phyloP scores from a whole-genome alignment of 2,888 invertebrate genomes.

The Drosophila recens region DNA sequence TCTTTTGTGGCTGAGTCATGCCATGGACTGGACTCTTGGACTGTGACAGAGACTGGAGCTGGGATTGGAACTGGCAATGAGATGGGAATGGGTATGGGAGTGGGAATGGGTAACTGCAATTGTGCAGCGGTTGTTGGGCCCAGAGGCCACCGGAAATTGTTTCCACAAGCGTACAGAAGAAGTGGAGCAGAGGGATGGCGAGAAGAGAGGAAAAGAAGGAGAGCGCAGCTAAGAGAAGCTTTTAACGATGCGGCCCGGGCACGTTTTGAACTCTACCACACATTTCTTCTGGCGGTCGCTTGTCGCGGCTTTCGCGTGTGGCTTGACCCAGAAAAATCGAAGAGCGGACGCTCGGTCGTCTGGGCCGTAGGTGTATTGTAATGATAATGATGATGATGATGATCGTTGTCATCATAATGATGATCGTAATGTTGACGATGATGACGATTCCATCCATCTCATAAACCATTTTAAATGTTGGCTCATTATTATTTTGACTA shows the following conservation, averaged over 20 bases:
- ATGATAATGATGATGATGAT: conserved; percentile 36
- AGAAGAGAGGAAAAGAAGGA: conserved; percentile 5
- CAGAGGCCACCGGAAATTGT: conserved; percentile 70
- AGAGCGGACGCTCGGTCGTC: conserved; percentile 33
- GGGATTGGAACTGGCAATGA: conserved; percentile 2
- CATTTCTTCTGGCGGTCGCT: conserved; percentile 44
- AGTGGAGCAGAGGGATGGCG: neutral
- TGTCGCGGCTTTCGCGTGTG: conserved; percentile 34
- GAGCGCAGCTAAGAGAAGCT: conserved; percentile 51
- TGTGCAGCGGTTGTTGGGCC: conserved; percentile 57
- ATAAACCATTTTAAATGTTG: conserved; percentile 79
- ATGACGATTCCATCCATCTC: conserved; percentile 55
- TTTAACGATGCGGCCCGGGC: conserved; percentile 71
- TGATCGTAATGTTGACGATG: conserved; percentile 31
- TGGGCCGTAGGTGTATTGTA: conserved; percentile 65
- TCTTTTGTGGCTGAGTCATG: conserved; percentile 55
- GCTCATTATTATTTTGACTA: conserved; percentile 78
- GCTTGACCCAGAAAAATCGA: conserved; percentile 72
- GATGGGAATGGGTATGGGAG: conserved; percentile 5
- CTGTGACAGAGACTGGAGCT: conserved; percentile 18
- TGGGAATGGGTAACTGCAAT: conserved; percentile 54
- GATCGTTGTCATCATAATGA: conserved; percentile 1
- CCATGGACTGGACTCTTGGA: conserved; percentile 26
- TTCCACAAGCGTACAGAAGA: conserved; percentile 6
- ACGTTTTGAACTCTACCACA: conserved; percentile 77